phyloP scores from a whole-genome alignment of 2,113 vertebrate genomes.

The Zapornia atra region DNA sequence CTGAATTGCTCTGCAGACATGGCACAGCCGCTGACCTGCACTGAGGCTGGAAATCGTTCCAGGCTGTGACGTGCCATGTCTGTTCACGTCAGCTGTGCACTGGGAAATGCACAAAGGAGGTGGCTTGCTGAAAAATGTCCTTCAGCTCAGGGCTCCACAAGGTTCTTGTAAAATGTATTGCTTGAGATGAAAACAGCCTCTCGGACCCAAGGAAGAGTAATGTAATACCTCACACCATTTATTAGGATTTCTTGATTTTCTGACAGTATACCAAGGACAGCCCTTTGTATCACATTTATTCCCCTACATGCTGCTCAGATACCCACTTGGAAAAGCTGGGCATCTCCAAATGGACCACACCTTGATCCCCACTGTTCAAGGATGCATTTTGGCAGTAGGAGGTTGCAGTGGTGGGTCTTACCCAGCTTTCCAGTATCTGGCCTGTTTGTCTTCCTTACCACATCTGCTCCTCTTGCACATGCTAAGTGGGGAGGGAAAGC shows the following conservation, averaged over 20 bases:
- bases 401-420: neutral
- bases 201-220: neutral
- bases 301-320: neutral
- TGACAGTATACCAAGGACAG: neutral
- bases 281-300: neutral
- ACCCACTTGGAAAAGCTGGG: neutral
- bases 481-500: neutral
- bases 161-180: neutral
- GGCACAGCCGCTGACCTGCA: slow-evolving; percentile 11
- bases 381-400: neutral
- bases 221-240: neutral
- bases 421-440: neutral
- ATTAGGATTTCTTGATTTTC: neutral
- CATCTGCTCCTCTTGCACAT: neutral
- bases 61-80: slow-evolving; percentile 12
- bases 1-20: slow-evolving; percentile 19
- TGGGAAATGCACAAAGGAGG: slow-evolving; percentile 9
- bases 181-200: neutral
- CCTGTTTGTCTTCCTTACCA: neutral
- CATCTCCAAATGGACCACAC: neutral
- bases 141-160: neutral
- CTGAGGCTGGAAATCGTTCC: neutral
- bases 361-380: neutral
- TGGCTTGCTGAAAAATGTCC: neutral
- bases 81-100: slow-evolving; percentile 9